Evolutionary conservation across 2,888 invertebrate species (phyloP), one percentile per base, ranked within the genome.

Genomic region (Tortricodes alternella): DNA sequence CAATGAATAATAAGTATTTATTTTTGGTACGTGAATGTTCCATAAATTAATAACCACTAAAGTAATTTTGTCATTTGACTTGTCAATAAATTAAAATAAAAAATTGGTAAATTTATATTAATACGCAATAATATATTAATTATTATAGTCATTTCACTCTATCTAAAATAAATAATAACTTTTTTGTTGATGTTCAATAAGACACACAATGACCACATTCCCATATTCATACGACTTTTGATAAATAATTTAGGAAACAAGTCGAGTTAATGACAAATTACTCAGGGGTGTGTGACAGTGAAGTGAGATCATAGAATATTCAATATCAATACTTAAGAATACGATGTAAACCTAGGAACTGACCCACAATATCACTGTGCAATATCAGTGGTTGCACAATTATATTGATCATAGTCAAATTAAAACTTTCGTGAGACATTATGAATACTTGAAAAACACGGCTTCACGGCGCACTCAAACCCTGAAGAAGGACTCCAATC

Each of bases 271-370:
- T 78, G 79, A 83, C 80, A 82, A 75, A 78, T 80, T 78, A 80
- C 78, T 68, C 65, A 67, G 73, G 76, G 73, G 74, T 71, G 79
- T 85, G 87, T 85, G 87, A 89, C 86, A 85, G 80, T 78, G 80
- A 77, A 83, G 83, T 90, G 89, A 90, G 89, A 90, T 90, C 89
- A 89, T 83, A 80, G 49, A 79, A 80, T 80, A 85, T 83, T 86
- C 83, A 84, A 82, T 79, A 86, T 87, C 85, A 89, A 89, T 89
- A 87, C 89, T 88, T 85, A 85, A 82, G 76, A 83, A 83, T 83
- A 85, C 74, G 75, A 82, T 77, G 70, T 81, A 82, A 81, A 44
- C 50, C 49, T 29, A n/a, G n/a, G n/a, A n/a, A n/a, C n/a, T n/a
- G n/a, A n/a, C n/a, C n/a, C n/a, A n/a, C n/a, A n/a, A n/a, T n/a